phyloP scores from a whole-genome alignment of 2,113 vertebrate species.

The Smithornis capensis region DNA sequence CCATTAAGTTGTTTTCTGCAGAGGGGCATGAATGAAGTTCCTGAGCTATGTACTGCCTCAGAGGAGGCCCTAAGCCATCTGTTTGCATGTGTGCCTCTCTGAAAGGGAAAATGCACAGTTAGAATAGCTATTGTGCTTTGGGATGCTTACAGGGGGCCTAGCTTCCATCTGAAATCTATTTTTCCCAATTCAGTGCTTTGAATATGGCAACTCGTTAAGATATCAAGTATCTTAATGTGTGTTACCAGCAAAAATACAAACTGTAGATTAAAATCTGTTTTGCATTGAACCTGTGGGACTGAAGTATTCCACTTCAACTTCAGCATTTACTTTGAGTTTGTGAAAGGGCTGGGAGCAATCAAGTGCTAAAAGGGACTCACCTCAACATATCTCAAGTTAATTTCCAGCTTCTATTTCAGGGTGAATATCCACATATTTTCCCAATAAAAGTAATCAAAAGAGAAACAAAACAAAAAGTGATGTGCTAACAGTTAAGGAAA shows the following conservation, averaged over 20 bases:
- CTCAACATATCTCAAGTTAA: background rate
- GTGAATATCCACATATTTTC: background rate
- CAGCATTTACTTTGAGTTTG: background rate
- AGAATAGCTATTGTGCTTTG: background rate
- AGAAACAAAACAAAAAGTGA: background rate
- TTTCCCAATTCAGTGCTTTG: background rate
- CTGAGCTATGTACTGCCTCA: background rate
- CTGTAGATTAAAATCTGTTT: conserved; percentile 39
- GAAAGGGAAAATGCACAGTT: background rate
- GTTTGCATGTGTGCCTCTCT: background rate
- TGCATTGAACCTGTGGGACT: background rate
- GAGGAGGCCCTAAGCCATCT: background rate
- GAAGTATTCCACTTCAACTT: background rate
- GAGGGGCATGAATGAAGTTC: background rate
- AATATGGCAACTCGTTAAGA: conserved; percentile 31
- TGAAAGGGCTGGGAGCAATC: background rate
- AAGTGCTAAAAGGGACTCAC: background rate
- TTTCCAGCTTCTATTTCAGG: conserved; percentile 21
- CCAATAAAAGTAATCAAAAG: background rate
- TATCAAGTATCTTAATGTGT: conserved; percentile 30
- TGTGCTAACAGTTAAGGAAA: background rate
- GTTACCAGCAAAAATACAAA: conserved; percentile 40
- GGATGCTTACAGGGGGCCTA: background rate
- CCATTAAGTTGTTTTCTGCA: background rate
- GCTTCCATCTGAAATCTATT: conserved; percentile 45